Evolutionary conservation across 2,888 invertebrate species (phyloP).

Genomic region (Luffia ferchaultella): DNA sequence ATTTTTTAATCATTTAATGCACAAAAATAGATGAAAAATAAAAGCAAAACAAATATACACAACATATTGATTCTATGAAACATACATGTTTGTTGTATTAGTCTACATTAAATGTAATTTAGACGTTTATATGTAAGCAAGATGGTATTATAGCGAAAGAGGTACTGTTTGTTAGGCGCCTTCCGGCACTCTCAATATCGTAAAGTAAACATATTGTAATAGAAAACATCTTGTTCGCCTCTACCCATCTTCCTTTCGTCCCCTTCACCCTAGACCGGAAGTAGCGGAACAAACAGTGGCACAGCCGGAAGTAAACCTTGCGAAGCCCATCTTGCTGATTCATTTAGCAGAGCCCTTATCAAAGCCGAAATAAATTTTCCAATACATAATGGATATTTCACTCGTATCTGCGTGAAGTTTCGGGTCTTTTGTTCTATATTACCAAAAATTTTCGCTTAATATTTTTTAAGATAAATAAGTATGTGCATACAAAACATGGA

Average conservation of each 20-base stretch:
- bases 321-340: neutral
- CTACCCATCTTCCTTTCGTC: neutral
- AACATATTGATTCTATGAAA: too few relatives aligned
- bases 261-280: constrained; percentile 4
- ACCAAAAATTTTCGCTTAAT: too few relatives aligned
- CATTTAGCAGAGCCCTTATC: neutral
- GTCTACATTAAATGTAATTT: neutral
- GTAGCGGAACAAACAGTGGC: constrained; percentile 5
- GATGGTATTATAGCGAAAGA: neutral
- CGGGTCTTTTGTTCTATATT: too few relatives aligned
- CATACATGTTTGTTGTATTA: neutral
- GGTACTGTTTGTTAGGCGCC: constrained; percentile 4
- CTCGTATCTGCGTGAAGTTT: too few relatives aligned
- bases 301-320: constrained; percentile 5
- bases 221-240: constrained; percentile 37
- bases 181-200: constrained; percentile 31
- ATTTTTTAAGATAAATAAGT: too few relatives aligned
- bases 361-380: neutral
- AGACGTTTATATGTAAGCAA: neutral
- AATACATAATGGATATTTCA: neutral
- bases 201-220: constrained; percentile 40
- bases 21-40: too few relatives aligned
- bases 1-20: too few relatives aligned
- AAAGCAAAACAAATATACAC: too few relatives aligned
- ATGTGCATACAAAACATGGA: too few relatives aligned